A percentile compares a stretch with the other conserved stretches of the same genome.
Evolutionary conservation across 2,888 invertebrate genomes (phyloP).

Genomic region (Drosophila mimica): DNA sequence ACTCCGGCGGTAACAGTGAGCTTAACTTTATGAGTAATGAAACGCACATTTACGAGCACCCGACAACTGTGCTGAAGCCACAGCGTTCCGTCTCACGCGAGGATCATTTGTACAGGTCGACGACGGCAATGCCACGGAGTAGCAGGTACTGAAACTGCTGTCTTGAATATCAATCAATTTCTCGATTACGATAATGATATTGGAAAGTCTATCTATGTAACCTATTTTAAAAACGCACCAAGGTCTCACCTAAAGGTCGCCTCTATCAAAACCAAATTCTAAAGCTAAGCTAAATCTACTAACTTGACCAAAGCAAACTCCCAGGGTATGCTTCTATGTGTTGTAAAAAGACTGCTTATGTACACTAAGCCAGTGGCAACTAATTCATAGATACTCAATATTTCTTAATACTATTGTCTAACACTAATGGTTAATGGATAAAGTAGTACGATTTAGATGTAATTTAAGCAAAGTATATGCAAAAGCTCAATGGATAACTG

Average conservation of each 20-base stretch:
- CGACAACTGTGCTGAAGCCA: constrained; percentile 76
- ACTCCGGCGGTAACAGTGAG: constrained; percentile 83
- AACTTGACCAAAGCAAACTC: constrained; percentile 55
- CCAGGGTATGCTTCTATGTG: constrained; percentile 36
- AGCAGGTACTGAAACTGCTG: constrained; percentile 82
- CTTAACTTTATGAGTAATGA: constrained; percentile 84
- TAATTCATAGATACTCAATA: constrained; percentile 49
- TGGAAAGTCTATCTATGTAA: constrained; percentile 18
- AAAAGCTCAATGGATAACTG: neutral
- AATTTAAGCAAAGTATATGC: constrained; percentile 12
- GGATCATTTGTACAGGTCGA: constrained; percentile 77
- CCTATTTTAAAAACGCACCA: constrained; percentile 37
- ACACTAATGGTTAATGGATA: constrained; percentile 51
- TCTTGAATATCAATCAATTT: neutral
- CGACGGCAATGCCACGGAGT: constrained; percentile 66
- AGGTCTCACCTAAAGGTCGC: constrained; percentile 34
- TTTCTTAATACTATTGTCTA: constrained; percentile 30
- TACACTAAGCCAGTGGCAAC: constrained; percentile 29
- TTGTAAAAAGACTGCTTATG: constrained; percentile 65
- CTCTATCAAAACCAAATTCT: constrained; percentile 36
- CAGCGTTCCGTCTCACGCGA: constrained; percentile 77
- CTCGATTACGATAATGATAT: constrained; percentile 11
- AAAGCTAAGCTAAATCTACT: constrained; percentile 48
- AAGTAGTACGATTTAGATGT: constrained; percentile 19
- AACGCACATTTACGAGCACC: constrained; percentile 82